A percentile compares a stretch with the other conserved stretches of the same genome.
Evolutionary conservation across 2,888 invertebrate genomes (phyloP).

Genomic region (Linnaemya vulpina): DNA sequence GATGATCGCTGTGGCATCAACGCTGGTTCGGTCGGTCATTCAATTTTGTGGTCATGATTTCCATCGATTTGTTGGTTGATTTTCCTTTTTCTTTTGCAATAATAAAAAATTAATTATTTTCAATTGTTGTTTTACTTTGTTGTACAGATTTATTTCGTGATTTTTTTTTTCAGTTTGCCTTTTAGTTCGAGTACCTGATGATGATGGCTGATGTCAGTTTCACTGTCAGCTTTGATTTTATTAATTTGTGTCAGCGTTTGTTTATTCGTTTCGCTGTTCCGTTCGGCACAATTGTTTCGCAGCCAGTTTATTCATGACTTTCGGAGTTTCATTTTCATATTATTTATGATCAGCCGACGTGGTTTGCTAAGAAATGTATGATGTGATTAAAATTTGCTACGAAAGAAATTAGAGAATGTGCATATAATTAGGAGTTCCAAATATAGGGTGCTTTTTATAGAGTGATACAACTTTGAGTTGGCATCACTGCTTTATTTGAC

Average conservation of each 20-base stretch:
- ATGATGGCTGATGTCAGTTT: constrained; percentile 31
- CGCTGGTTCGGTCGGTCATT: neutral
- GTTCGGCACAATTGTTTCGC: neutral
- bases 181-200: constrained; percentile 43
- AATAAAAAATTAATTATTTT: too few relatives aligned
- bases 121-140: constrained; percentile 27
- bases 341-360: constrained; percentile 36
- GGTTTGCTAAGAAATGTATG: neutral
- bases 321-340: constrained; percentile 25
- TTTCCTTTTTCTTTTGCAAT: neutral
- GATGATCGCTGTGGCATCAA: neutral
- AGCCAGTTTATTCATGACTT: constrained; percentile 42
- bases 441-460: too few relatives aligned
- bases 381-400: neutral
- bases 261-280: constrained; percentile 3
- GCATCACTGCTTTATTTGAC: too few relatives aligned
- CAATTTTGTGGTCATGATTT: constrained; percentile 53
- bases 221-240: constrained; percentile 21
- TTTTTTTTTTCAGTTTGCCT: constrained; percentile 32
- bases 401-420: neutral
- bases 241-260: constrained; percentile 45
- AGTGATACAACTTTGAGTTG: too few relatives aligned
- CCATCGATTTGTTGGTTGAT: constrained; percentile 26
- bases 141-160: neutral
- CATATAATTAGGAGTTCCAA: too few relatives aligned